Conservation (phyloP, 2,797 vertebrate genomes). For the Orientallactaga sibirica region DNA sequence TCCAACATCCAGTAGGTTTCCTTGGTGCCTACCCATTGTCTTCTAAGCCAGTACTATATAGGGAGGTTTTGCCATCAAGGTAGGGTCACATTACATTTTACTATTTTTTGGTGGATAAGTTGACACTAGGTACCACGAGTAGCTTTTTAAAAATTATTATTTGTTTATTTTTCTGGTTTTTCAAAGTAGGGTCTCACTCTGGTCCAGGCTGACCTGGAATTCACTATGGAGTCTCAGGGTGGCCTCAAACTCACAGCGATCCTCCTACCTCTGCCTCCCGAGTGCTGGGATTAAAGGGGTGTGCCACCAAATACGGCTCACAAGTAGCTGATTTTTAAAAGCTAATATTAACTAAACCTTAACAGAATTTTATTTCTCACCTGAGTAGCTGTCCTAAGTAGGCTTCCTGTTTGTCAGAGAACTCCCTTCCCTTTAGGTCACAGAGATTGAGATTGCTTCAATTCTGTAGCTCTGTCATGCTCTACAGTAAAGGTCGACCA, state of each 20-base stretch:
- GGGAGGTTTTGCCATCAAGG: not conserved
- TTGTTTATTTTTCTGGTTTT: too few relatives aligned
- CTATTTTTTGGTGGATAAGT: not conserved
- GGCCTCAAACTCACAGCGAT: too few relatives aligned
- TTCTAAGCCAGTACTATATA: not conserved
- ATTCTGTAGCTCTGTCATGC: not conserved
- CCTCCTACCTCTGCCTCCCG: too few relatives aligned
- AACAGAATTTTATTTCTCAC: not conserved
- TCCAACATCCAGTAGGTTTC: not conserved
- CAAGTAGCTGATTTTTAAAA: not conserved
- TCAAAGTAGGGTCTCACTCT: too few relatives aligned
- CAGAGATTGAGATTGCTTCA: not conserved
- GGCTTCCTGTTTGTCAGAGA: not conserved
- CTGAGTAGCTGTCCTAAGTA: not conserved
- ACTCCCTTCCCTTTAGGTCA: not conserved
- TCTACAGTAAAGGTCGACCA: not conserved
- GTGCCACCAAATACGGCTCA: too few relatives aligned
- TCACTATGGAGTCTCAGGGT: too few relatives aligned
- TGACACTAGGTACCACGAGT: not conserved
- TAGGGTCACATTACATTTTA: not conserved
- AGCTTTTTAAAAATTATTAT: not conserved
- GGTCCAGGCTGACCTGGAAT: too few relatives aligned
- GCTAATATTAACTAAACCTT: not conserved
- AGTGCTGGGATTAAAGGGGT: too few relatives aligned
- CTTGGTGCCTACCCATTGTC: not conserved